Conservation (phyloP, 1,140 invertebrate species). For the Drosophila nasuta region DNA sequence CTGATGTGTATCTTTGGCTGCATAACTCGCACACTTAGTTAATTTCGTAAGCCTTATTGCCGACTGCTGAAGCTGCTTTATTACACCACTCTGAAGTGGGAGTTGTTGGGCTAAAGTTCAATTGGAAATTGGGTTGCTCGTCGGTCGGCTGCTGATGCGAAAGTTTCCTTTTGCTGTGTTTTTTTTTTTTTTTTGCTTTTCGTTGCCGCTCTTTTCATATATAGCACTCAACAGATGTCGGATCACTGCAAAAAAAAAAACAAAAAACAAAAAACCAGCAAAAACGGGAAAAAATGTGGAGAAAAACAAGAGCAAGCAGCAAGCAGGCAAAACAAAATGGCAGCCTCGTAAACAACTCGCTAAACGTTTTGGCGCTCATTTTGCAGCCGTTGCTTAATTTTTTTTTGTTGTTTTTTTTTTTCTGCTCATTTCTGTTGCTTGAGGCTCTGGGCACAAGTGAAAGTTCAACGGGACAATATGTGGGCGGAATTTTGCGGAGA, state of each 20-base stretch:
- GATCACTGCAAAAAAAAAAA: slow-evolving; percentile 18
- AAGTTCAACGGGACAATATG: slow-evolving; percentile 60
- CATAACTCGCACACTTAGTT: slow-evolving; percentile 23
- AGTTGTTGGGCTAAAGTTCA: slow-evolving; percentile 35
- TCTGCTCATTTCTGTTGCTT: slow-evolving; percentile 32
- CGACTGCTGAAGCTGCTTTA: slow-evolving; percentile 17
- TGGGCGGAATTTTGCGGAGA: slow-evolving; percentile 12
- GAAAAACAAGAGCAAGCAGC: not conserved
- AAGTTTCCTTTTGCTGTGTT: slow-evolving; percentile 28
- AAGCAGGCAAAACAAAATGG: slow-evolving; percentile 50
- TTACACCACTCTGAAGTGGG: slow-evolving; percentile 8
- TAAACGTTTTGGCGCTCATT: slow-evolving; percentile 80
- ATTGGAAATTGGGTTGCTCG: slow-evolving; percentile 41
- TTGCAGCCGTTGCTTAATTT: slow-evolving; percentile 79
- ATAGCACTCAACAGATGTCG: slow-evolving; percentile 60
- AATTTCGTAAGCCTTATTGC: slow-evolving; percentile 24
- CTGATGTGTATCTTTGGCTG: not conserved
- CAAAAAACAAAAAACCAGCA: slow-evolving; percentile 5
- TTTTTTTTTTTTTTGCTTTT: not conserved
- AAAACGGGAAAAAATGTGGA: slow-evolving; percentile 7
- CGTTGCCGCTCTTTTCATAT: slow-evolving; percentile 21
- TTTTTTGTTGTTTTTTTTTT: slow-evolving; percentile 12
- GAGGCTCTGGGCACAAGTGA: slow-evolving; percentile 64
- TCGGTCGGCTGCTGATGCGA: slow-evolving; percentile 18
- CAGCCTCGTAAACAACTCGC: slow-evolving; percentile 75